Evolutionary conservation across 2,888 invertebrate genomes (phyloP), one percentile per base, ranked within the genome.

Genomic region (Nomada lathburiana): DNA sequence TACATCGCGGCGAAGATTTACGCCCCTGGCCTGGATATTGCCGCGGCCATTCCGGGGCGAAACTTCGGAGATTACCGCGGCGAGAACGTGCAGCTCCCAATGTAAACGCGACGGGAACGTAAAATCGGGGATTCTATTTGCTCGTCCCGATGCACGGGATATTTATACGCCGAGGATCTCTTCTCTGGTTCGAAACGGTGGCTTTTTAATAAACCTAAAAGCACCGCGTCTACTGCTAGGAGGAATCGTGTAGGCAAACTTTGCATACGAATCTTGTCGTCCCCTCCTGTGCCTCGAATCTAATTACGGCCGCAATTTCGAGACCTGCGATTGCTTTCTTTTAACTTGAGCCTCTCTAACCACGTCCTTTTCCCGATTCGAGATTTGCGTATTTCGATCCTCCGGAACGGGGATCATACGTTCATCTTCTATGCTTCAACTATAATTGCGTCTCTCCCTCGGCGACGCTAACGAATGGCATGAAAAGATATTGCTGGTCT

Each of bases 261-360:
- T 76, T 42, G n/a, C 47, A 7, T 13, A 23, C 13, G 36, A 47
- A 44, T 59, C 47, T 50, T 50, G 42, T n/a, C 71, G 52, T 36
- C 23, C 53, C 52, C 36, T 68, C 57, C 53, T 55, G 57, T 47
- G 62, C 44, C 42, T 20, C 78, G 42, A 55, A 63, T 76, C 62
- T 78, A 78, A 78, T 78, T 78, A 55, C 68, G 76, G 42, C 36
- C 50, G 76, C 69, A 76, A 78, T 78, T 80, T 55, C 64, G 36
- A 47, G 47, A 62, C 53, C 53, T 7, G 7, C 36, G 60, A 50
- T 20, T 10, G 11, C 26, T 44, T 20, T 42, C 70, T 76, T 69
- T 76, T 36, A 63, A 69, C 64, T 42, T 52, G 36, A 29, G 68
- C 23, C 16, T 36, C 10, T 13, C 23, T 2, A 50, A 20, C 55